Conservation (phyloP, 2,113 vertebrate genomes). For the Tachycineta bicolor region DNA sequence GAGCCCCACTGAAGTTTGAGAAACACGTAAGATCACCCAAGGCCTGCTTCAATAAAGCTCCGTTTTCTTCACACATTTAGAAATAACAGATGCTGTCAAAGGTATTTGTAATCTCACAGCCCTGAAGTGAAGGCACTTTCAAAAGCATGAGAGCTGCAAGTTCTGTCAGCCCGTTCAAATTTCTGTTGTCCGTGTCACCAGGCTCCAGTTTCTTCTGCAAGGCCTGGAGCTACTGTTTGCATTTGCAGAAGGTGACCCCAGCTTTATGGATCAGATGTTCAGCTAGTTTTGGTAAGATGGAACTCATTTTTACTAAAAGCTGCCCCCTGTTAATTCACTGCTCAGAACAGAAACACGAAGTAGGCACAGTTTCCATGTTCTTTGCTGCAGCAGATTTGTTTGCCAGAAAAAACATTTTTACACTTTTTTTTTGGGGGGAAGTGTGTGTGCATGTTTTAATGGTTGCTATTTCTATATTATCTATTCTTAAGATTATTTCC, state of each 20-base stretch:
- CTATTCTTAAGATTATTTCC: constrained; percentile 47
- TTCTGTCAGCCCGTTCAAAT: rapidly evolving
- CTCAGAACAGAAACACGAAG: neutral
- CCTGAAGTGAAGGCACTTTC: neutral
- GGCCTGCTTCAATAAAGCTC: neutral
- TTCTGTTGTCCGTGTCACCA: neutral
- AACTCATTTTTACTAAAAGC: neutral
- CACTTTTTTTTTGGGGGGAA: neutral
- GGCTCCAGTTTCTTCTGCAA: neutral
- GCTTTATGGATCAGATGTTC: neutral
- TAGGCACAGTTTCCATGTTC: neutral
- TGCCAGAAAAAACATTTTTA: constrained; percentile 52
- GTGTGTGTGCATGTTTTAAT: neutral
- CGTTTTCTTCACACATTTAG: neutral
- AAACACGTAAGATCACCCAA: neutral
- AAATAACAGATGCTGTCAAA: neutral
- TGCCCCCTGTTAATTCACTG: neutral
- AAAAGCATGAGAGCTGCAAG: neutral
- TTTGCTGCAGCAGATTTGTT: neutral
- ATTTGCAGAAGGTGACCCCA: neutral
- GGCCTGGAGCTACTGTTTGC: neutral
- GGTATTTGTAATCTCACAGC: neutral
- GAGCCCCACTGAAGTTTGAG: neutral
- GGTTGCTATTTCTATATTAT: constrained; percentile 52
- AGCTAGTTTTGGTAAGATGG: neutral